phyloP scores from a whole-genome alignment of 2,113 vertebrate species.

The Percopsis transmontana region DNA sequence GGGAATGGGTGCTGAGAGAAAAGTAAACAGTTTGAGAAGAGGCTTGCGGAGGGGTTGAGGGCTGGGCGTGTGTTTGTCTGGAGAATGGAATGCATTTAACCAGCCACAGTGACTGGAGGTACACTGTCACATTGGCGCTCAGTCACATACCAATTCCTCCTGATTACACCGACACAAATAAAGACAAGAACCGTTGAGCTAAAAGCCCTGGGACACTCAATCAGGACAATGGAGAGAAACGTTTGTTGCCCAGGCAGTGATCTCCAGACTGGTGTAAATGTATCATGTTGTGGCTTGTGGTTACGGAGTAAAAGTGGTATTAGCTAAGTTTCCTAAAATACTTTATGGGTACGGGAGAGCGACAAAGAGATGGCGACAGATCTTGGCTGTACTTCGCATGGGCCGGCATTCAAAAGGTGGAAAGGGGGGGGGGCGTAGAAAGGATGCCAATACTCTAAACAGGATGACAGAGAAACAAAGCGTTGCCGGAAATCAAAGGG shows the following conservation, averaged over 20 bases:
- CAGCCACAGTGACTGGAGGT: conserved; percentile 34
- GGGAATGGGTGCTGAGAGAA: conserved; percentile 8
- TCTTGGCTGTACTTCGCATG: background rate
- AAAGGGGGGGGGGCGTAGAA: conserved; percentile 34
- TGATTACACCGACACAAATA: conserved; percentile 33
- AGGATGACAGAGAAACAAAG: conserved; percentile 60
- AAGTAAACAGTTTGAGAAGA: conserved; percentile 42
- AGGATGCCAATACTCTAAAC: conserved; percentile 67
- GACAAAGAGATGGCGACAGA: background rate
- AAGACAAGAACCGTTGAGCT: background rate
- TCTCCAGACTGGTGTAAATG: too few species aligned
- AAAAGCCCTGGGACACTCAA: too few species aligned
- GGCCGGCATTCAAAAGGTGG: conserved; percentile 24
- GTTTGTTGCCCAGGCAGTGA: too few species aligned
- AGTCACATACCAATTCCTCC: conserved; percentile 20
- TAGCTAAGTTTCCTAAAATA: too few species aligned
- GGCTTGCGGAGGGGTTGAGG: conserved; percentile 8
- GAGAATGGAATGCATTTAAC: conserved; percentile 54
- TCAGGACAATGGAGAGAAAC: too few species aligned
- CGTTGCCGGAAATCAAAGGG: conserved; percentile 16
- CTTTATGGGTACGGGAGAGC: background rate
- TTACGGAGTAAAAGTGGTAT: too few species aligned
- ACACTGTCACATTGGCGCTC: conserved; percentile 37
- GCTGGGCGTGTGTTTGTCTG: conserved; percentile 28
- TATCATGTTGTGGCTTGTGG: background rate